phyloP scores from a whole-genome alignment of 2,113 vertebrate genomes.

The Pseudopodoces humilis region DNA sequence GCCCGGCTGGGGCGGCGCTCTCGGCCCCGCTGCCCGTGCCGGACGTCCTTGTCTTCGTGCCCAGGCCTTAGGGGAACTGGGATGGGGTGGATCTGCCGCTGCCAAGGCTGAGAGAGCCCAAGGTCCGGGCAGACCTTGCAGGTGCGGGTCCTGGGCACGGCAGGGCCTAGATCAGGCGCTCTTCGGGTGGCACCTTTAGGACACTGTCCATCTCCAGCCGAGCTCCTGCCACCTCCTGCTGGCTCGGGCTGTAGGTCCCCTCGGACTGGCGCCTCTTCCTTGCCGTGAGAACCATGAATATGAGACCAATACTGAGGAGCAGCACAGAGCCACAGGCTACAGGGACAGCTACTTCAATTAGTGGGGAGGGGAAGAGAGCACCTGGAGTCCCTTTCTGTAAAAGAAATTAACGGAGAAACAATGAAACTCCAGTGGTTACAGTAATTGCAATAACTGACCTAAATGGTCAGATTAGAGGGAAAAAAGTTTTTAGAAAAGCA shows the following conservation, averaged over 20 bases:
- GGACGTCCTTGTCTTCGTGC: not conserved
- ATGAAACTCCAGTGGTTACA: slow-evolving; percentile 34
- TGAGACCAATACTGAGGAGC: slow-evolving; percentile 83
- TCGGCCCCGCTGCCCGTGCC: accelerated
- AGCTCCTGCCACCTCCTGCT: slow-evolving; percentile 94
- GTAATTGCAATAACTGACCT: not conserved
- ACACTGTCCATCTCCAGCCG: slow-evolving; percentile 97
- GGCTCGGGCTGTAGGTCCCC: slow-evolving; percentile 96
- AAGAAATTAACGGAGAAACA: slow-evolving; percentile 48
- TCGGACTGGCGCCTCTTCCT: slow-evolving; percentile 94
- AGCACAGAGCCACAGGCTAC: slow-evolving; percentile 87
- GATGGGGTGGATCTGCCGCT: not conserved
- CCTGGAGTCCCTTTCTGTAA: slow-evolving; percentile 81
- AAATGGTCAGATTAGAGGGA: not conserved
- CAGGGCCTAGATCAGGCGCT: slow-evolving; percentile 84
- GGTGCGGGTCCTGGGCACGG: not conserved
- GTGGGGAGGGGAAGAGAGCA: slow-evolving; percentile 77
- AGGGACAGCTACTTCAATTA: slow-evolving; percentile 89
- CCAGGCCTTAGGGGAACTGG: not conserved
- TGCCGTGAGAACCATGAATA: slow-evolving; percentile 89
- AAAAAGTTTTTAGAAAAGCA: not conserved
- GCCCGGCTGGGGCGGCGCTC: not conserved
- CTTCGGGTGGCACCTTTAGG: slow-evolving; percentile 95
- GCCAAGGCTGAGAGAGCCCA: not conserved
- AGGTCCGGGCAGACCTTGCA: not conserved